phyloP scores from a whole-genome alignment of 2,888 invertebrate genomes.

The Petrolisthes manimaculis region DNA sequence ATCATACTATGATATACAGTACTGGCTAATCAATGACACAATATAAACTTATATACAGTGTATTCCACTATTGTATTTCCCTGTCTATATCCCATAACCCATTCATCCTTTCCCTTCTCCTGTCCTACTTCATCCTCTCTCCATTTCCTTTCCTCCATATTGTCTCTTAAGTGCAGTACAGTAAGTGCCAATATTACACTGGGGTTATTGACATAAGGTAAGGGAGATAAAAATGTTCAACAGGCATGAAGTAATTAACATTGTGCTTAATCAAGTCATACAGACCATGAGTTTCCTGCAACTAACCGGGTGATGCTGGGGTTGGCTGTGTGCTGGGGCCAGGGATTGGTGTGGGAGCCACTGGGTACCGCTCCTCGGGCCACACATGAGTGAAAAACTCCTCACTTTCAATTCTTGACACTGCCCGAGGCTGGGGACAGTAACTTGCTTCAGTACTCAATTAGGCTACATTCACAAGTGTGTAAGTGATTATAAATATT shows the following conservation, averaged over 20 bases:
- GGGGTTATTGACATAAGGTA: too few relatives aligned
- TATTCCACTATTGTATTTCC: not conserved
- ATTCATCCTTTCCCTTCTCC: not conserved
- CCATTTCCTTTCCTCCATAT: not conserved
- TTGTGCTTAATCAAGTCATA: too few relatives aligned
- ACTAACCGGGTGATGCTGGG: not conserved
- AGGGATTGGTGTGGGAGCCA: not conserved
- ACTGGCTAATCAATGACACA: too few relatives aligned
- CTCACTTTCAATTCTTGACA: conserved; percentile 27
- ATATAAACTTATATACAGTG: not conserved
- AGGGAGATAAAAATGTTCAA: too few relatives aligned
- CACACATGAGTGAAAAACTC: conserved; percentile 24
- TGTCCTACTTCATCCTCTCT: not conserved
- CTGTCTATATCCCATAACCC: not conserved
- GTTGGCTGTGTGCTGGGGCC: not conserved
- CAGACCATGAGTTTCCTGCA: too few relatives aligned
- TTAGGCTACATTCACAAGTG: not conserved
- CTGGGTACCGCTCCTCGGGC: conserved; percentile 9
- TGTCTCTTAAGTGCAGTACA: not conserved
- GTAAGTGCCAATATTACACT: too few relatives aligned
- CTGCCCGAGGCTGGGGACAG: conserved; percentile 4
- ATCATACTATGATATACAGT: too few relatives aligned
- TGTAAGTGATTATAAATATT: too few relatives aligned
- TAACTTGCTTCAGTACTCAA: not conserved
- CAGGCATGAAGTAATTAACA: too few relatives aligned